These are phyloP conservation scores for Bufo gargarizans DNA, from an alignment of 2,113 vertebrate species.

Conservation along the genomic window DNA sequence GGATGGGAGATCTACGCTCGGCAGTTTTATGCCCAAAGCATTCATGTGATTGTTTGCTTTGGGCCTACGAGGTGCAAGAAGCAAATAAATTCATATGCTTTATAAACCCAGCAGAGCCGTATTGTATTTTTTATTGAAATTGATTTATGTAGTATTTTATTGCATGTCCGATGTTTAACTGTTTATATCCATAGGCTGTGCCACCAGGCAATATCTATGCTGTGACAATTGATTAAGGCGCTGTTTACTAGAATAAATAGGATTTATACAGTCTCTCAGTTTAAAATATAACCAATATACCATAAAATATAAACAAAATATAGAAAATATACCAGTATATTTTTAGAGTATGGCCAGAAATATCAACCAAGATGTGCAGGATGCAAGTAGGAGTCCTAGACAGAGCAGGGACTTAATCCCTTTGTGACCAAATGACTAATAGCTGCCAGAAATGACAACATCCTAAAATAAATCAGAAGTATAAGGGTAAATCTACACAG, in stretches of 20 bases:
- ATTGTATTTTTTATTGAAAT: neutral
- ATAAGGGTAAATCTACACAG: too few relatives aligned
- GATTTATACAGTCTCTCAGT: neutral
- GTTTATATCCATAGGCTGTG: neutral
- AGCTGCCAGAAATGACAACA: too few relatives aligned
- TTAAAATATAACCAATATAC: too few relatives aligned
- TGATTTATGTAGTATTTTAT: neutral
- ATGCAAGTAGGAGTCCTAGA: too few relatives aligned
- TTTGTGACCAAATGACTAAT: too few relatives aligned
- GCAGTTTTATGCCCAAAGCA: constrained; percentile 24
- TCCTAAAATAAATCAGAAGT: too few relatives aligned
- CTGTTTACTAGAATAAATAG: neutral
- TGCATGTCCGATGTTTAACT: neutral
- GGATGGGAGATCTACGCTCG: neutral
- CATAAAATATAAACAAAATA: too few relatives aligned
- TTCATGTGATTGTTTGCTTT: constrained; percentile 29
- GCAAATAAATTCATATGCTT: constrained; percentile 26
- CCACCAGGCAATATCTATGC: neutral
- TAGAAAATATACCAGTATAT: too few relatives aligned
- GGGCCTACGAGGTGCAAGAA: neutral
- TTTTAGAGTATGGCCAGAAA: too few relatives aligned
- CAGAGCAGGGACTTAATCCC: too few relatives aligned
- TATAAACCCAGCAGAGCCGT: neutral
- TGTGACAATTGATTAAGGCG: neutral
- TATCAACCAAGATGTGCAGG: too few relatives aligned